phyloP scores from a whole-genome alignment of 2,113 vertebrate species.

The Gadus macrocephalus region DNA sequence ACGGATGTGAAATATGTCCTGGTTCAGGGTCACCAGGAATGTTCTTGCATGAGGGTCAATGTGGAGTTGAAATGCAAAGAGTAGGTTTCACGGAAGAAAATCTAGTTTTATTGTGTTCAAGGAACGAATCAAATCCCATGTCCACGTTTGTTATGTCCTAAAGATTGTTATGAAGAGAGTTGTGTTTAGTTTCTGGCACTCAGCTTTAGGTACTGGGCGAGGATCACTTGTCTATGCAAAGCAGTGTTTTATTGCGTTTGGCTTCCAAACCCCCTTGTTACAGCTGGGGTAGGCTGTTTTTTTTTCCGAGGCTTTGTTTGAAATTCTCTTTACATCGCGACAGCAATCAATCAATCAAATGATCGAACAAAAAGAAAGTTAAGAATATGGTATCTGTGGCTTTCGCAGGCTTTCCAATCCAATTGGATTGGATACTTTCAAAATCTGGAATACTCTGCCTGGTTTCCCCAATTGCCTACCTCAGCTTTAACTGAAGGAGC shows the following conservation, averaged over 20 bases:
- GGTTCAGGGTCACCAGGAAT: too few relatives aligned
- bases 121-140: constrained; percentile 33
- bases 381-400: too few relatives aligned
- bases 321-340: too few relatives aligned
- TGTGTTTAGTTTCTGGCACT: constrained; percentile 12
- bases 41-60: too few relatives aligned
- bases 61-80: too few relatives aligned
- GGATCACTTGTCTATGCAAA: constrained; percentile 58
- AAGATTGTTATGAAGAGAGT: constrained; percentile 12
- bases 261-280: constrained; percentile 1
- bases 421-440: not conserved
- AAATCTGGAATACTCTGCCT: too few relatives aligned
- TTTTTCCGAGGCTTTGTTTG: too few relatives aligned
- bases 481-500: too few relatives aligned
- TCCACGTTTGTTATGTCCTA: constrained; percentile 2
- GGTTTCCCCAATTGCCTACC: too few relatives aligned
- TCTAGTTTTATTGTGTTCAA: constrained; percentile 28
- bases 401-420: constrained; percentile 22
- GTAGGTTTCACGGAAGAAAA: not conserved
- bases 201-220: constrained; percentile 26
- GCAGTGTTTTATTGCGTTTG: not conserved
- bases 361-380: not conserved
- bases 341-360: constrained; percentile 23
- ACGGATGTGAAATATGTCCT: too few relatives aligned
- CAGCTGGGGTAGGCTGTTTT: too few relatives aligned